These are phyloP conservation scores for Empis stercorea DNA, from an alignment of 2,888 invertebrate species.

Conservation along the genomic window DNA sequence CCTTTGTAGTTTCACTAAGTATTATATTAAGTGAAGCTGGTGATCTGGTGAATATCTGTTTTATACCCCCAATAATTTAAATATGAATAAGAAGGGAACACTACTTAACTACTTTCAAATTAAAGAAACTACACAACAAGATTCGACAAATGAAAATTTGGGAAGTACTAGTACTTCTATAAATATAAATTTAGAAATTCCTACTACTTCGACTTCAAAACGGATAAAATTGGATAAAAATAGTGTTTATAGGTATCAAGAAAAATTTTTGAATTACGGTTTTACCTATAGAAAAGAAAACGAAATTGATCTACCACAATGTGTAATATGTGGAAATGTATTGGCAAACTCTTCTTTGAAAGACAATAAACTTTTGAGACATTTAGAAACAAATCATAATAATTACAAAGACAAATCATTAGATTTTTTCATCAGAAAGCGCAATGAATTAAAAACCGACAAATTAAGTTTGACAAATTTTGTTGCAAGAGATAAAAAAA, in stretches of 20 bases:
- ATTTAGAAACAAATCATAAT: neutral
- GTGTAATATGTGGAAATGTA: neutral
- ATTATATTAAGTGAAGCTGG: too few relatives aligned
- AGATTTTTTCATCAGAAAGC: neutral
- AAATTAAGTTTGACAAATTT: neutral
- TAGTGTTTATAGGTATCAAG: neutral
- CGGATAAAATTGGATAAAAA: neutral
- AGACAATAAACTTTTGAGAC: neutral
- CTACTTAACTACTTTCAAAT: neutral
- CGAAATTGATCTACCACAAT: neutral
- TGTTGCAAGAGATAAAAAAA: neutral
- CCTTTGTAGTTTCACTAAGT: too few relatives aligned
- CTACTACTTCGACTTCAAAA: neutral
- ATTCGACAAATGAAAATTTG: neutral
- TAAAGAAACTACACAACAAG: neutral
- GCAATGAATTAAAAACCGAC: neutral
- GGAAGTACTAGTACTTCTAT: neutral
- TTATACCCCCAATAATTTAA: neutral
- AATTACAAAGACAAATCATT: too few relatives aligned
- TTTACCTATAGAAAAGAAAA: neutral
- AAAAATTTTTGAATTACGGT: neutral
- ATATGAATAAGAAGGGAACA: neutral
- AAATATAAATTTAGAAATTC: neutral
- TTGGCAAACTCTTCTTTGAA: neutral
- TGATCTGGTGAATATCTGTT: too few relatives aligned